Base-by-base conservation (phyloP, 2,888 invertebrate species). In the Notodonta ziczac region DNA sequence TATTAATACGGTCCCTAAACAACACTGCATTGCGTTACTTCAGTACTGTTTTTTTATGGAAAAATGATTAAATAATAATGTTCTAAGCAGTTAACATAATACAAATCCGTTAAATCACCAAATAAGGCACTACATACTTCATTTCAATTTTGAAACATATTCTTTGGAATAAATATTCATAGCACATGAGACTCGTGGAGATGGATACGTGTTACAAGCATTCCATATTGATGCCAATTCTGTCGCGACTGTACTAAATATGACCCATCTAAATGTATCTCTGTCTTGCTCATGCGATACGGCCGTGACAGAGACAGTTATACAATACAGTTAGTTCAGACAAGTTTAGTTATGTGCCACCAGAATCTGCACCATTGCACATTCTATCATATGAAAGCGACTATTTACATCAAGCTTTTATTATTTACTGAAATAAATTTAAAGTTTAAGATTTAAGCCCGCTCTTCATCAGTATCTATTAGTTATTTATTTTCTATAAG, bases 71-170 rank as follows among this genome's bases (percentile, higher is more conserved):
- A 63, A 66, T 44, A 68, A 66, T 57, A 39, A 39, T 54, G 54
- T 32, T 58, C 12, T 51, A 57, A 58, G 58, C 52, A 32, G 44
- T 59, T 60, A 62, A 67, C 56, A 64, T 44, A 66, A 44, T 42
- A 16, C 13, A 53, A 35, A 35, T 35, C 32, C n/a, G 53, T 53
- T 13, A 32, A 71, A 76, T 69, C 61, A 73, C 71, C 72, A 86
- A 86, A 87, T 88, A 90, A 90, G 87, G 90, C 90, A 90, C 88
- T 87, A 86, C 85, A 70, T 83, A 73, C 72, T 68, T 65, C 60
- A 62, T 62, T 66, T 60, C 58, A 68, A 62, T 67, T 61, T 66
- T 58, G 59, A 68, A 72, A 65, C 58, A 62, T 61, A 67, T 62
- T 71, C 70, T 69, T 76, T 70, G 68, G 68, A 69, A 67, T 66